Evolutionary conservation across 2,797 vertebrate species (phyloP), one percentile per base, ranked within the genome.

Genomic region (Momotus momota): DNA sequence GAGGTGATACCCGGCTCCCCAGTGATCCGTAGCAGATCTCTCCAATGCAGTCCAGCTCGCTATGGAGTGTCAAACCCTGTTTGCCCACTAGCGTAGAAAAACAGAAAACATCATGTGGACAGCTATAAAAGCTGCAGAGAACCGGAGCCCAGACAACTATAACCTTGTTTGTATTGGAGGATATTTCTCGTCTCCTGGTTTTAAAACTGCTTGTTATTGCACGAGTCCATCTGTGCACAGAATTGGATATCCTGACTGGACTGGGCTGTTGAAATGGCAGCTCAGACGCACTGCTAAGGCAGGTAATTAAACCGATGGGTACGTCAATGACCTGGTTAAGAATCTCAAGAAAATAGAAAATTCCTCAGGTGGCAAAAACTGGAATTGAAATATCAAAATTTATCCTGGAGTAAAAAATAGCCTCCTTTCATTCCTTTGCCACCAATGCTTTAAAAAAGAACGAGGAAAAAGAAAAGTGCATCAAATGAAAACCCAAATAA

Each of bases 321-420:
- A 64, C 4, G 27, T 48, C 89, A 96, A 51, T 95, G 95, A 97
- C 90, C 87, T 94, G 91, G 91, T 94, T 94, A 93, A 93, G 82
- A 77, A 88, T 91, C 89, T 94, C 91, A 94, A 91, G 87, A 91
- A 94, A 96, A 94, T 73, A 96, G 80, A 96, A 88, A 95, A 93
- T 94, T 94, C 94, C 94, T 94, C 94, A 94, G 95, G 85, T 94
- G 91, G 96, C 80, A 95, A 96, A 94, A 91, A 62, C 38, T 60
- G 38, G 96, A 94, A 94, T 82, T 90, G 94, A 94, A 96, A 94
- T 97, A 97, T 91, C 96, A 93, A 83, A 93, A 94, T 93, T 96
- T 94, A 79, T 95, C 96, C 94, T 21, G 66, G 46, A 96, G 94
- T 90, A 70, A 96, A 97, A 96, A 97, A 97, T 96, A 97, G 94